These are phyloP conservation scores for Tanytarsus gracilentus DNA, from an alignment of 2,888 invertebrate genomes.

Conservation along the genomic window DNA sequence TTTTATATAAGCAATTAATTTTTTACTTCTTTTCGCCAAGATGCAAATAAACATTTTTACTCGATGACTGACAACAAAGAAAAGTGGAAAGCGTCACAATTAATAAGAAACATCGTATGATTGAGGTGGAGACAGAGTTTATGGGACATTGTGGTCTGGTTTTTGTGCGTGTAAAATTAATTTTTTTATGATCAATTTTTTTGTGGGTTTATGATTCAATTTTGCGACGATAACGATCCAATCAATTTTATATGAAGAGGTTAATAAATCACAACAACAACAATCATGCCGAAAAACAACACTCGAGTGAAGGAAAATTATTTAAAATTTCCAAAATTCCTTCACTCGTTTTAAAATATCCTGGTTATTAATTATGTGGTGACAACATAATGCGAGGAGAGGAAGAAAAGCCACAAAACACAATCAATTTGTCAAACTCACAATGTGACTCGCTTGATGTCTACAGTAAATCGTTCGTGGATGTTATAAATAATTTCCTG, in stretches of 20 bases:
- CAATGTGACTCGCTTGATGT: no score
- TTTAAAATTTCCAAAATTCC: no score
- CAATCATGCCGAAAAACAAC: no score
- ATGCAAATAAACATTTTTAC: neutral
- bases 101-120: neutral
- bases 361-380: no score
- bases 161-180: neutral
- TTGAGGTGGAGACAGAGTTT: neutral
- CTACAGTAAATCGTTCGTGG: neutral
- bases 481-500: slow-evolving; percentile 11
- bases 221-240: neutral
- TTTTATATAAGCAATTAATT: no score
- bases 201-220: neutral
- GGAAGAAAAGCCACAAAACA: no score
- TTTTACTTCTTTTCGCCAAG: no score
- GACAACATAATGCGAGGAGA: no score
- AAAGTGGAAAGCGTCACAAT: neutral
- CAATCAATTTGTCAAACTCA: no score
- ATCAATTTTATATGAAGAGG: neutral
- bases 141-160: slow-evolving; percentile 11
- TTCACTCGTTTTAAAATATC: no score
- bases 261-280: no score
- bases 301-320: no score
- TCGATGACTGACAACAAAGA: neutral
- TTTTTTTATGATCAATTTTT: neutral